These are phyloP conservation scores for Oegoconia quadripuncta DNA, from an alignment of 2,888 invertebrate species.

Conservation along the genomic window DNA sequence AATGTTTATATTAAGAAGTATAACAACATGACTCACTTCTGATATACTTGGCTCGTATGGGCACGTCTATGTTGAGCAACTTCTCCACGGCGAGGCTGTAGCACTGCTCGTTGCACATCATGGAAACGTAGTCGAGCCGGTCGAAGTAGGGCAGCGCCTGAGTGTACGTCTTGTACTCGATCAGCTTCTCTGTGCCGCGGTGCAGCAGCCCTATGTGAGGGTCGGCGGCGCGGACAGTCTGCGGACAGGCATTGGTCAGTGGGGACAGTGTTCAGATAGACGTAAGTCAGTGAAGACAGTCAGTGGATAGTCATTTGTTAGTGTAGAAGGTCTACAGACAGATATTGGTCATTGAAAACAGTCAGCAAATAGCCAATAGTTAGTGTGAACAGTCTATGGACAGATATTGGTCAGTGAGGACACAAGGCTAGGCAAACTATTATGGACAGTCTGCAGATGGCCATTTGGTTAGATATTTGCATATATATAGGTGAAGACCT, in stretches of 20 bases:
- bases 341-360: too few relatives aligned
- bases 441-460: too few relatives aligned
- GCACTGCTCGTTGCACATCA: constrained; percentile 99
- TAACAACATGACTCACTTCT: constrained; percentile 82
- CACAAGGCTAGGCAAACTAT: too few relatives aligned
- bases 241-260: constrained; percentile 15
- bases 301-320: too few relatives aligned
- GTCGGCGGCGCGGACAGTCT: constrained; percentile 92
- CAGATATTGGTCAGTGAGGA: too few relatives aligned
- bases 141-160: constrained; percentile 99
- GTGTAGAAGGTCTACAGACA: too few relatives aligned
- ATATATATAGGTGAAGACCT: too few relatives aligned
- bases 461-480: too few relatives aligned
- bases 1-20: neutral
- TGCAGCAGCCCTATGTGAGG: constrained; percentile 99
- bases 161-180: constrained; percentile 98
- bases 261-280: neutral
- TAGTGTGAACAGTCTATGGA: too few relatives aligned
- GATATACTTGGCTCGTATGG: constrained; percentile 96
- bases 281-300: too few relatives aligned
- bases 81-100: constrained; percentile 98
- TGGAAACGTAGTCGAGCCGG: constrained; percentile 98
- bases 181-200: constrained; percentile 98
- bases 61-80: constrained; percentile 96
- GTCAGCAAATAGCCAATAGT: too few relatives aligned